Evolutionary conservation across 2,888 invertebrate species (phyloP).

Genomic region (Mythimna pallens): DNA sequence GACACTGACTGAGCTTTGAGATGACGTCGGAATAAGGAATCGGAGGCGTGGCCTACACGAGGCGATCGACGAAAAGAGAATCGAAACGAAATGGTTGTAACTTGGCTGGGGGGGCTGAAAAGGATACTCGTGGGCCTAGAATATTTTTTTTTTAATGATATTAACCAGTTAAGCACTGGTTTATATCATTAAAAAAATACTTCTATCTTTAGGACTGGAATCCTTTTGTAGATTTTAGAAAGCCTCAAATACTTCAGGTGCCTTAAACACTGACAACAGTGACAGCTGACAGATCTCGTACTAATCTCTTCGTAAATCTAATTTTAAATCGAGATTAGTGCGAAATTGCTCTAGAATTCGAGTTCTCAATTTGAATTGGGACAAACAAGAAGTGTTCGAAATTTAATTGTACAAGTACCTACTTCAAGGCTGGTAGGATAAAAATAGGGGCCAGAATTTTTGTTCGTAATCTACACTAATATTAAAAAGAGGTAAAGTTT

Average conservation of each 20-base stretch:
- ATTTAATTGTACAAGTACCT: constrained; percentile 16
- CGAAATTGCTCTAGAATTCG: constrained; percentile 3
- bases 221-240: background rate
- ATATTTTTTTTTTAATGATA: no score
- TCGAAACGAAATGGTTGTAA: no score
- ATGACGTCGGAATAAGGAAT: no score
- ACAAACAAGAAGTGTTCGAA: constrained; percentile 22
- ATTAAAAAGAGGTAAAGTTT: no score
- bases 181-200: no score
- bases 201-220: no score
- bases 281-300: background rate
- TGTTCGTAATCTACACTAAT: background rate
- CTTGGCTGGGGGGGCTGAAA: no score
- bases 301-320: background rate
- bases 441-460: background rate
- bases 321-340: constrained; percentile 3
- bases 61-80: no score
- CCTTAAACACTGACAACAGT: background rate
- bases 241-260: background rate
- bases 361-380: background rate
- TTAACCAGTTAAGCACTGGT: no score
- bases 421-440: constrained; percentile 1
- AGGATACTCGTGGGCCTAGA: no score
- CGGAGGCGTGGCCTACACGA: no score
- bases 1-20: no score